Evolutionary conservation across 2,888 invertebrate genomes (phyloP), one percentile per base, ranked within the genome.

Genomic region (Ophion ellenae): DNA sequence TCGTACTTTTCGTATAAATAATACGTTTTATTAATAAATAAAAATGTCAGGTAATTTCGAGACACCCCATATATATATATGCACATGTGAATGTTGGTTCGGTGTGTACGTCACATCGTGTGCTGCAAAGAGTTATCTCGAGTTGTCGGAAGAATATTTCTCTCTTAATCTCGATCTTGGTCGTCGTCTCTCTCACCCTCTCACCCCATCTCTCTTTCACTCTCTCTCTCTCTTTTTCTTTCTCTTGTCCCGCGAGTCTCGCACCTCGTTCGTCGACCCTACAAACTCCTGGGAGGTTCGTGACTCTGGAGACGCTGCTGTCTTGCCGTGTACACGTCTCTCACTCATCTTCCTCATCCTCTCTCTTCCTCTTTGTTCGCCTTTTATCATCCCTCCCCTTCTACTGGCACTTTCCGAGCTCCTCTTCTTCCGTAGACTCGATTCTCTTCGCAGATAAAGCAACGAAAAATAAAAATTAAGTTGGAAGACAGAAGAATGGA

Each of bases 101-200:
- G 4, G 28, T 14, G 40, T 40, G 40, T 63, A 71, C 57, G 45
- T 74, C 14, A 57, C 28, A 61, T 53, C 32, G 47, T 75, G 47
- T 64, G 24, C n/a, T 53, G 28, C 24, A 82, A 76, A 40, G 47
- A 67, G 57, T 81, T 45, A 67, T 57, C 67, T 79, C 17, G 67
- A 79, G 57, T 79, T 84, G 77, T 83, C 73, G 87, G 83, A 83
- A 83, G 74, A 86, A 83, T 83, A 86, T 83, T 86, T 86, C 80
- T 67, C 28, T 69, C 66, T 79, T 82, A 47, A 79, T 79, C 79
- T 71, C 75, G 47, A 77, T 83, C 82, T 83, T 32, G 70, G 63
- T 63, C 63, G 57, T 69, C 75, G 79, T 78, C 24, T 40, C 77
- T 59, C 70, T 64, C 11, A 5, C 53, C 17, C 53, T 4, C 14